Evolutionary conservation across 2,113 vertebrate species (phyloP).

Genomic region (Cheilinus undulatus): DNA sequence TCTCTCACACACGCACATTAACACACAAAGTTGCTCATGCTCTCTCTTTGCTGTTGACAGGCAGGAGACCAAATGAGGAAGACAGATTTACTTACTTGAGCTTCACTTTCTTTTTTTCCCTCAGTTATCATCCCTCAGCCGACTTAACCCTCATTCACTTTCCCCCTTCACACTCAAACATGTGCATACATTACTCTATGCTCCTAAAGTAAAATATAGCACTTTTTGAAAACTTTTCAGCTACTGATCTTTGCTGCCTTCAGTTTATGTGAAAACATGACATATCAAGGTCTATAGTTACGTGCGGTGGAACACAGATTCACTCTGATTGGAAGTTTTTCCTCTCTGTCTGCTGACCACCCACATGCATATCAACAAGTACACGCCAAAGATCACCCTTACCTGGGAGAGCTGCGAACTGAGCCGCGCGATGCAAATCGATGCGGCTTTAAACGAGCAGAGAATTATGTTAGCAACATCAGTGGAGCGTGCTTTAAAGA

Average conservation of each 20-base stretch:
- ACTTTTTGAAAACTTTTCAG: conserved; percentile 35
- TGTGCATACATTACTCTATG: conserved; percentile 45
- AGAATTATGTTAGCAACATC: conserved; percentile 82
- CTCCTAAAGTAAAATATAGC: conserved; percentile 42
- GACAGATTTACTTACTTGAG: conserved; percentile 75
- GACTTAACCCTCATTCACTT: conserved; percentile 46
- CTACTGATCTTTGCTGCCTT: conserved; percentile 34
- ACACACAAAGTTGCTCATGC: conserved; percentile 37
- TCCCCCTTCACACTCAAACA: conserved; percentile 38
- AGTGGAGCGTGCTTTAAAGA: conserved; percentile 79
- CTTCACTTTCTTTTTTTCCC: conserved; percentile 35
- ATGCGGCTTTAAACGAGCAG: conserved; percentile 79
- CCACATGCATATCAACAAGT: conserved; percentile 67
- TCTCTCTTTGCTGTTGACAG: conserved; percentile 69
- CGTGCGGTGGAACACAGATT: conserved; percentile 54
- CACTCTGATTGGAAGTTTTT: conserved; percentile 45
- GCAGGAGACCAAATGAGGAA: conserved; percentile 74
- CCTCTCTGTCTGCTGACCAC: conserved; percentile 42
- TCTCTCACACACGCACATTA: not conserved
- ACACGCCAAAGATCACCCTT: conserved; percentile 49
- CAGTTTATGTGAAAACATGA: conserved; percentile 38
- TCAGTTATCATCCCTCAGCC: conserved; percentile 52
- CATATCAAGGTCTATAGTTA: conserved; percentile 59
- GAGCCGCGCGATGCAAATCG: conserved; percentile 75
- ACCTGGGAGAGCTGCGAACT: conserved; percentile 64